Evolutionary conservation across 2,113 vertebrate genomes (phyloP).

Genomic region (Gracilinanus agilis): DNA sequence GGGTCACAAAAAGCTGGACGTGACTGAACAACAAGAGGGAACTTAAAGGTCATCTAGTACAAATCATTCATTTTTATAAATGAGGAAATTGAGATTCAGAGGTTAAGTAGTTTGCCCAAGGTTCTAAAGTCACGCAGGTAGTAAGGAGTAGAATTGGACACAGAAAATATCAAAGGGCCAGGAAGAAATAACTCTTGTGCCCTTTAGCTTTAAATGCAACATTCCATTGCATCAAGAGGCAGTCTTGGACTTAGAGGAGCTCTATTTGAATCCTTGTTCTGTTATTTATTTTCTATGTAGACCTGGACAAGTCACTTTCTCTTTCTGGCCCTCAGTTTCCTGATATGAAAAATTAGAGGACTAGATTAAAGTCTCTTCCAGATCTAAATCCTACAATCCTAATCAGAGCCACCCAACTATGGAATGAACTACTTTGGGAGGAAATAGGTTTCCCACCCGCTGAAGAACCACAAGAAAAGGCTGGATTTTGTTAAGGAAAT

Average conservation of each 20-base stretch:
- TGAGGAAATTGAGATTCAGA: neutral
- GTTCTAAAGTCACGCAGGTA: neutral
- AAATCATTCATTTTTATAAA: neutral
- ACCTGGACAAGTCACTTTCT: neutral
- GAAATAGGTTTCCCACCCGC: neutral
- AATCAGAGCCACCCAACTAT: neutral
- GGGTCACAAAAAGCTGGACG: too few relatives aligned
- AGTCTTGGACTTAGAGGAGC: neutral
- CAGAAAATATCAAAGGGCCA: too few relatives aligned
- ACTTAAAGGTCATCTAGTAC: neutral
- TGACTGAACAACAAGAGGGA: too few relatives aligned
- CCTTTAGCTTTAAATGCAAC: neutral
- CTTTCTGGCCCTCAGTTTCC: neutral
- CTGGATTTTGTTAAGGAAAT: neutral
- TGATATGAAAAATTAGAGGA: neutral
- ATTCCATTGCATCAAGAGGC: neutral
- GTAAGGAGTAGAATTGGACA: neutral
- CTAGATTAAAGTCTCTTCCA: neutral
- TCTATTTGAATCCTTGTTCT: neutral
- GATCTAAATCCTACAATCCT: neutral
- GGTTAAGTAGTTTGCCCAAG: neutral
- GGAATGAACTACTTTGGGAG: neutral
- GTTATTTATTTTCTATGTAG: neutral
- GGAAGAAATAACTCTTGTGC: neutral
- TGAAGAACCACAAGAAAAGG: neutral